A percentile compares a stretch with the other conserved stretches of the same genome.
Evolutionary conservation across 2,888 invertebrate species (phyloP).

Genomic region (Apodemia zela): DNA sequence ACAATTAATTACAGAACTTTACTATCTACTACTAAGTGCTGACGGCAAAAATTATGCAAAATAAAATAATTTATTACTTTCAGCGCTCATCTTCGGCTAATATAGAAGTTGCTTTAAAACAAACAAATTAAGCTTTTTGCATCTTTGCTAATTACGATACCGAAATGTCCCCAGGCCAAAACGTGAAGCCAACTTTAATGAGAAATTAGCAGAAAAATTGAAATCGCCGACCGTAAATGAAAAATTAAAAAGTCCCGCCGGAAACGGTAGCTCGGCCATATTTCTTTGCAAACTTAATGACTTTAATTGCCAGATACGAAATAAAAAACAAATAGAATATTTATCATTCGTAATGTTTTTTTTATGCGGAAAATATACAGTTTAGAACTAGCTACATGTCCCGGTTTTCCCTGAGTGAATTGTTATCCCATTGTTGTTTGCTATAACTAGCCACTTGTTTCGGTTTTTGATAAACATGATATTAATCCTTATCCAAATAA

Average conservation of each 20-base stretch:
- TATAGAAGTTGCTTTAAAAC: not conserved
- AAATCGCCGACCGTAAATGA: slow-evolving; percentile 63
- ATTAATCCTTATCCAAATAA: too few species aligned
- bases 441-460: too few species aligned
- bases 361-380: not conserved
- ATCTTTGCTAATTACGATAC: slow-evolving; percentile 47
- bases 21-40: not conserved
- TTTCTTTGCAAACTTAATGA: slow-evolving; percentile 53
- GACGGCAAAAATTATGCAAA: not conserved
- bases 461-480: too few species aligned
- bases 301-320: slow-evolving; percentile 57
- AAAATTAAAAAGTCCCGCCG: slow-evolving; percentile 68
- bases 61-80: not conserved
- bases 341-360: slow-evolving; percentile 31
- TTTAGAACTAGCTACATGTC: not conserved
- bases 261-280: slow-evolving; percentile 64
- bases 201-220: slow-evolving; percentile 69
- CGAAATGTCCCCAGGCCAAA: slow-evolving; percentile 46
- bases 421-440: too few species aligned
- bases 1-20: too few species aligned
- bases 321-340: slow-evolving; percentile 55
- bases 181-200: slow-evolving; percentile 63
- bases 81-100: not conserved
- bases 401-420: not conserved
- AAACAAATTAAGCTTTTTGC: slow-evolving; percentile 19